Conservation (phyloP, 2,888 invertebrate genomes). For the Diarsia dahlii region DNA sequence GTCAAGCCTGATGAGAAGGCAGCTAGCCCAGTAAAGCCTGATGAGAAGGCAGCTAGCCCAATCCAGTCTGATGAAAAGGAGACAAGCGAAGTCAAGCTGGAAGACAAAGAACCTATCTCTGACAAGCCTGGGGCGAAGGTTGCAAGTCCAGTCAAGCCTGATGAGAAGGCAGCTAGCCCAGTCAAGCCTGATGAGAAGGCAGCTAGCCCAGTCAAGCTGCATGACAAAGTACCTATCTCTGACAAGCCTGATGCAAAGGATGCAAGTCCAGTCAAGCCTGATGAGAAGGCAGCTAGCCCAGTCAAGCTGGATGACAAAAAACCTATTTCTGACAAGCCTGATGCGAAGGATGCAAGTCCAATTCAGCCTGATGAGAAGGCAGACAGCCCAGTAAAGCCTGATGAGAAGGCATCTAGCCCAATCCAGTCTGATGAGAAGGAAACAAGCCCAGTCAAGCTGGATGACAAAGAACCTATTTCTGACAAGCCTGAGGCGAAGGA, state of each 20-base stretch:
- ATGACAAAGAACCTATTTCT: not conserved
- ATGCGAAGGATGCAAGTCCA: not conserved
- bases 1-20: not conserved
- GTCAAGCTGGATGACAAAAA: not conserved
- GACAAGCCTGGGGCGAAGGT: too few relatives aligned
- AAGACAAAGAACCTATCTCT: not conserved
- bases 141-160: constrained; percentile 4
- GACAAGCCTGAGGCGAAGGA: not conserved
- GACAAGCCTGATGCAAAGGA: not conserved
- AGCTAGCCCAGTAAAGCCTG: not conserved
- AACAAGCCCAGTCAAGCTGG: not conserved
- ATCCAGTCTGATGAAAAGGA: not conserved
- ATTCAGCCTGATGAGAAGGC: not conserved
- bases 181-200: not conserved
- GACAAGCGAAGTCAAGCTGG: not conserved
- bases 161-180: constrained; percentile 16
- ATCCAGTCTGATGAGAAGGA: not conserved
- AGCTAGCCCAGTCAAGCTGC: not conserved
- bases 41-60: not conserved
- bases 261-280: not conserved
- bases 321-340: not conserved
- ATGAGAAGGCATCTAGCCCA: not conserved
- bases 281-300: not conserved
- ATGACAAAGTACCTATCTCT: accelerated
- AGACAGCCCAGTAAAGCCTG: not conserved